Conservation (phyloP, 2,113 vertebrate genomes). For the Centropristis striata region DNA sequence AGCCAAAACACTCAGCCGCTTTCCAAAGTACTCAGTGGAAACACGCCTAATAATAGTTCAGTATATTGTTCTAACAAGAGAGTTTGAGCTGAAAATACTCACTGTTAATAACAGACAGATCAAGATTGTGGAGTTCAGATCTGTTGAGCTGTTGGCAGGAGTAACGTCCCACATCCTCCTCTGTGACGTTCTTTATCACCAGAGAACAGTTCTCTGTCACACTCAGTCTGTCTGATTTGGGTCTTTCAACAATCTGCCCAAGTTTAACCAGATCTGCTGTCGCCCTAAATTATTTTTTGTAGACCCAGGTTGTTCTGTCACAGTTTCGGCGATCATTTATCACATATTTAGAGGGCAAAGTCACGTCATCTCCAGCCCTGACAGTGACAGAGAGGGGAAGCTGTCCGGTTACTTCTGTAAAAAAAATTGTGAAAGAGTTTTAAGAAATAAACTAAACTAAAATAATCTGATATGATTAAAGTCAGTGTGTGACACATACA, state of each 20-base stretch:
- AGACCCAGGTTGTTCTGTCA: background rate
- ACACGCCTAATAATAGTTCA: background rate
- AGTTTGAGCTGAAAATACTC: background rate
- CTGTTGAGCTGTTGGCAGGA: background rate
- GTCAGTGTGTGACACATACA: too few relatives aligned
- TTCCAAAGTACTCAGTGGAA: too few relatives aligned
- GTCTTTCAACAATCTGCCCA: fast-evolving
- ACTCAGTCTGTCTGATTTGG: background rate
- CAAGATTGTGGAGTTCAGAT: background rate
- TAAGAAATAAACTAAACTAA: background rate
- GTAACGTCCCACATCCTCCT: background rate
- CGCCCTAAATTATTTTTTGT: fast-evolving
- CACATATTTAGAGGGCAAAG: background rate
- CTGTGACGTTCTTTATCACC: background rate
- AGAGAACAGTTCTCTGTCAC: conserved; percentile 5
- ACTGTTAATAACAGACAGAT: background rate
- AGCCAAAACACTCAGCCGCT: too few relatives aligned
- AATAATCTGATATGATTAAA: background rate
- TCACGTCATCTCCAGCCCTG: background rate
- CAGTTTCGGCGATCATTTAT: fast-evolving
- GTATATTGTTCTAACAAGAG: background rate
- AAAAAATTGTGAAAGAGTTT: background rate
- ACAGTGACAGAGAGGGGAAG: background rate
- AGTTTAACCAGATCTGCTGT: fast-evolving
- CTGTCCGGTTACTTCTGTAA: background rate